Evolutionary conservation across 2,113 vertebrate species (phyloP), one percentile per base, ranked within the genome.

Genomic region (Chamaea fasciata): DNA sequence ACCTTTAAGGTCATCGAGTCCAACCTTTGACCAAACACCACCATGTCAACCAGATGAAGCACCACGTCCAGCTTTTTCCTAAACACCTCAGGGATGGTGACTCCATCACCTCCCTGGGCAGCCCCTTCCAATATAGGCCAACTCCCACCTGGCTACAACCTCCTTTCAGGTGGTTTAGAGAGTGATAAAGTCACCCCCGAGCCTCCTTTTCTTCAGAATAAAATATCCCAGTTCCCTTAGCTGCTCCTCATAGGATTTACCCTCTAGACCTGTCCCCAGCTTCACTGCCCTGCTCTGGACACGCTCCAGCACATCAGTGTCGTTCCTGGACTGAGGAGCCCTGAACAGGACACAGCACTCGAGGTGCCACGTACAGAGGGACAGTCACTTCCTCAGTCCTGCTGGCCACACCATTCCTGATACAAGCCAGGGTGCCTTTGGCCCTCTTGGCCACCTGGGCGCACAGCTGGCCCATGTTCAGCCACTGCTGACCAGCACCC

Each of bases 321-420:
- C 27, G 3, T 33, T 37, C 46, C 73, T 37, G 22, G 39, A 0
- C 64, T 77, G 63, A n/a, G 55, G 46, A 33, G 23, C 46, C 46
- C 63, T 0, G 0, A 16, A 6, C 15, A 30, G 24, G 23, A 39
- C 10, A 9, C 28, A 24, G 64, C 15, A 27, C 39, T 55, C 0
- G 4, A 63, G 47, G 23, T 28, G 37, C 46, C 15, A 3, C 46
- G 23, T 13, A 3, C 47, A 70, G 85, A 63, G 30, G 41, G 65
- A 41, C 47, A 70, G 8, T 55, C 28, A 1, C 47, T 41, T 5
- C 56, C 49, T 19, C 39, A 3, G 15, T 41, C 47, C 39, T 55
- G 56, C 47, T 63, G 56, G 24, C 56, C 75, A 63, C 64, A 21
- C 19, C 17, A 17, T 9, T 55, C 49, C 56, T 47, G 24, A 30